phyloP scores from a whole-genome alignment of 92 coral and sea anemone species.

The Bergia puertoricense region DNA sequence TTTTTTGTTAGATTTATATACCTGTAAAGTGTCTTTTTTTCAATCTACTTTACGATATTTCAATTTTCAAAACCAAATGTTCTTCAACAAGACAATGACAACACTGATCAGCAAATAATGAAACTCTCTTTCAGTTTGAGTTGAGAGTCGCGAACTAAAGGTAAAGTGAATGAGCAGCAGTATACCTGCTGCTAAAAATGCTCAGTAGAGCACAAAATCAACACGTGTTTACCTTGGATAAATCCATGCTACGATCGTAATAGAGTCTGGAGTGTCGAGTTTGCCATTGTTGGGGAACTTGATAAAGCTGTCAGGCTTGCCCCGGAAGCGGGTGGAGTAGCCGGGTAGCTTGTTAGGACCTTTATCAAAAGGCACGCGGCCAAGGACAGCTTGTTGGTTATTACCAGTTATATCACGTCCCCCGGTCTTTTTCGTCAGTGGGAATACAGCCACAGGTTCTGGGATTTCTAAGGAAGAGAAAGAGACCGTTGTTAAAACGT shows the following conservation, averaged over 20 bases:
- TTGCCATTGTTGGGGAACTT: slow-evolving; percentile 79
- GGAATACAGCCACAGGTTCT: slow-evolving; percentile 65
- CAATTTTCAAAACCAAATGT: too few species aligned
- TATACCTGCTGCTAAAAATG: too few species aligned
- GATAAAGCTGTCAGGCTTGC: slow-evolving; percentile 70
- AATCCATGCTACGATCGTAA: slow-evolving; percentile 78
- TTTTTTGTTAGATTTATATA: too few species aligned
- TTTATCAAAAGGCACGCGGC: slow-evolving; percentile 53
- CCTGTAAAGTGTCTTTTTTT: too few species aligned
- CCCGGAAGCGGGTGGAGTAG: slow-evolving; percentile 63
- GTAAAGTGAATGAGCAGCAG: too few species aligned
- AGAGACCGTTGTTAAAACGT: neutral
- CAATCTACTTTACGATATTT: too few species aligned
- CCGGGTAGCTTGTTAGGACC: slow-evolving; percentile 76
- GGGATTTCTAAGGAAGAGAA: neutral
- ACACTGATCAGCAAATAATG: too few species aligned
- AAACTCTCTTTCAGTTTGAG: too few species aligned
- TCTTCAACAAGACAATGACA: too few species aligned
- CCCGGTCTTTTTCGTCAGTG: slow-evolving; percentile 50
- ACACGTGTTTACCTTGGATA: slow-evolving; percentile 55
- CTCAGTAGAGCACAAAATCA: neutral
- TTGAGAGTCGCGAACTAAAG: too few species aligned
- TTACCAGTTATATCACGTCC: slow-evolving; percentile 67
- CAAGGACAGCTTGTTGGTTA: slow-evolving; percentile 66
- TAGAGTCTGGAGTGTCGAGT: slow-evolving; percentile 71